A percentile compares a stretch with the other conserved stretches of the same genome.
Evolutionary conservation across 2,113 vertebrate species (phyloP).

Genomic region (Cyanoliseus patagonus): DNA sequence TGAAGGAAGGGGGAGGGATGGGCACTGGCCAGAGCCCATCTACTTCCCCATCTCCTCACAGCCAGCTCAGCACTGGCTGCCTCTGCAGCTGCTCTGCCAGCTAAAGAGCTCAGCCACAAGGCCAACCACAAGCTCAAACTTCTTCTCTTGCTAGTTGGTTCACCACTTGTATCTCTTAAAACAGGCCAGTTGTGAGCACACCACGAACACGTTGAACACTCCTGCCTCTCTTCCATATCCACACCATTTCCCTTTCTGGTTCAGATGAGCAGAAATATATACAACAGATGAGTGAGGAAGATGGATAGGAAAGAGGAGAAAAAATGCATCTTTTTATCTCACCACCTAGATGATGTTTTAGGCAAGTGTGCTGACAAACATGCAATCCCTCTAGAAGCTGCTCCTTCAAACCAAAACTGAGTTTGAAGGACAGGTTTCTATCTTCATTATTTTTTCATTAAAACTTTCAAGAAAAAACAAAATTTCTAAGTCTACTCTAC

Average conservation of each 20-base stretch:
- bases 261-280: background rate
- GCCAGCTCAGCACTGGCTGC: background rate
- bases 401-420: background rate
- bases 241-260: background rate
- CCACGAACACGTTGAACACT: accelerated
- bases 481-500: background rate
- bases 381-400: background rate
- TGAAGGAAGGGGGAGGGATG: slow-evolving; percentile 36
- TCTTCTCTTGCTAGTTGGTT: slow-evolving; percentile 14
- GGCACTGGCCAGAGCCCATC: slow-evolving; percentile 15
- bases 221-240: background rate
- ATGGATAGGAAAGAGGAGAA: background rate
- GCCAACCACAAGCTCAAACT: slow-evolving; percentile 51
- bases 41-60: slow-evolving; percentile 62
- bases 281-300: background rate
- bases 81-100: slow-evolving; percentile 37
- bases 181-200: background rate
- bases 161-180: slow-evolving; percentile 1
- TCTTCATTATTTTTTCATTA: background rate
- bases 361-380: background rate
- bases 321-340: background rate
- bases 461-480: background rate
- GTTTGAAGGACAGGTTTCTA: background rate
- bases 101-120: background rate
- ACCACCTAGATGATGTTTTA: background rate